phyloP scores from a whole-genome alignment of 1,140 invertebrate species.

The Dreissena rostriformis region DNA sequence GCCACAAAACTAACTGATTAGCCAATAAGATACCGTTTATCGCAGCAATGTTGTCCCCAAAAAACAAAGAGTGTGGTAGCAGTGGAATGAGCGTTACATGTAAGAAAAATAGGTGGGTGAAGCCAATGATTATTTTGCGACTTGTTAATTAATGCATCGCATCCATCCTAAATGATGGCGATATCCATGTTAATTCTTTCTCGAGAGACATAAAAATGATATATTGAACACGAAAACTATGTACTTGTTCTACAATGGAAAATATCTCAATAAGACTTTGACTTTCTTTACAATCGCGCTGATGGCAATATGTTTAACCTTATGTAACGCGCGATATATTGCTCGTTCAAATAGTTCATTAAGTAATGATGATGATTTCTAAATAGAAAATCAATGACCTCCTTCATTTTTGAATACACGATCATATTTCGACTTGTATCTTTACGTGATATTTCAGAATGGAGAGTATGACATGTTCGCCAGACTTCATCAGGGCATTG shows the following conservation, averaged over 20 bases:
- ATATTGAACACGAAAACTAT: not conserved
- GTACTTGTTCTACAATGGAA: too few species aligned
- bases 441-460: not conserved
- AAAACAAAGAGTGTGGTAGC: not conserved
- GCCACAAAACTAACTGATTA: not conserved
- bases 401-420: not conserved
- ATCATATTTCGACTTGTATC: not conserved
- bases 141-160: not conserved
- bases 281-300: too few species aligned
- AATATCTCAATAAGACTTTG: too few species aligned
- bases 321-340: too few species aligned
- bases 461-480: constrained; percentile 34
- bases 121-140: not conserved
- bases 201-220: not conserved
- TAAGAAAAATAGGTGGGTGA: not conserved
- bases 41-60: not conserved
- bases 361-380: not conserved
- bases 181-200: not conserved
- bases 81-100: not conserved
- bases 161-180: not conserved
- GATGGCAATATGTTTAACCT: too few species aligned
- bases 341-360: too few species aligned
- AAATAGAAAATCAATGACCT: not conserved
- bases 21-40: not conserved
- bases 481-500: constrained; percentile 18